Conservation (phyloP, 1,140 invertebrate species). For the Glossosoma conforme region DNA sequence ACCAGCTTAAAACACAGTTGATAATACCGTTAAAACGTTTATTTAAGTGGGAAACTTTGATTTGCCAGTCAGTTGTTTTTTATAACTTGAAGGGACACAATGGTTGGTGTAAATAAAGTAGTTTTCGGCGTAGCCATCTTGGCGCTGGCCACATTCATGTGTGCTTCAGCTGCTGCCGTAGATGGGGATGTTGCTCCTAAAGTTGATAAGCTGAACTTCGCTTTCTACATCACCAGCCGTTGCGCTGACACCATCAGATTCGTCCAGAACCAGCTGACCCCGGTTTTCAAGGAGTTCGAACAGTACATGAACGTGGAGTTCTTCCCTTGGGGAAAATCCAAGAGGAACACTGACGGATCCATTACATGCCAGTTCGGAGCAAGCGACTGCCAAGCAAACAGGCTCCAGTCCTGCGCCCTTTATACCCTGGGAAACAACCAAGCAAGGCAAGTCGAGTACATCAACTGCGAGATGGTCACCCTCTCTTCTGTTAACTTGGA, state of each 20-base stretch:
- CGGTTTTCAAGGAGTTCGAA: constrained; percentile 35
- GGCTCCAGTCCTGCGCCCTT: constrained; percentile 38
- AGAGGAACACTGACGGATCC: constrained; percentile 24
- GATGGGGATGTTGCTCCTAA: background rate
- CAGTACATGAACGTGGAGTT: constrained; percentile 39
- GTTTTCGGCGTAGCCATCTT: background rate
- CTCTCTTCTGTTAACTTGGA: constrained; percentile 15
- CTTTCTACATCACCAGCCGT: constrained; percentile 35
- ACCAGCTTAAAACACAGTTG: background rate
- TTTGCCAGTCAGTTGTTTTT: too few relatives aligned
- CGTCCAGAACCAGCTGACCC: constrained; percentile 32
- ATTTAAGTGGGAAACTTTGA: background rate
- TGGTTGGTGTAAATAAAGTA: background rate
- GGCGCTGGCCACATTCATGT: background rate
- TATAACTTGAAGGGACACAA: too few relatives aligned
- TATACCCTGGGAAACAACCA: constrained; percentile 34
- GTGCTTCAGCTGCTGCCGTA: background rate
- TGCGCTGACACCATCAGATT: constrained; percentile 36
- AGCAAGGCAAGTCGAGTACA: constrained; percentile 36
- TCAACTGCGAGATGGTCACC: constrained; percentile 39
- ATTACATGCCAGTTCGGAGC: constrained; percentile 37
- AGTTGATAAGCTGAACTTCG: constrained; percentile 38
- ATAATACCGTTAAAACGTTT: background rate
- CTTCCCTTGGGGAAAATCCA: constrained; percentile 40
- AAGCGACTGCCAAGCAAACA: constrained; percentile 39